These are phyloP conservation scores for Dryobotodes eremita DNA, from an alignment of 2,888 invertebrate species.

Conservation along the genomic window DNA sequence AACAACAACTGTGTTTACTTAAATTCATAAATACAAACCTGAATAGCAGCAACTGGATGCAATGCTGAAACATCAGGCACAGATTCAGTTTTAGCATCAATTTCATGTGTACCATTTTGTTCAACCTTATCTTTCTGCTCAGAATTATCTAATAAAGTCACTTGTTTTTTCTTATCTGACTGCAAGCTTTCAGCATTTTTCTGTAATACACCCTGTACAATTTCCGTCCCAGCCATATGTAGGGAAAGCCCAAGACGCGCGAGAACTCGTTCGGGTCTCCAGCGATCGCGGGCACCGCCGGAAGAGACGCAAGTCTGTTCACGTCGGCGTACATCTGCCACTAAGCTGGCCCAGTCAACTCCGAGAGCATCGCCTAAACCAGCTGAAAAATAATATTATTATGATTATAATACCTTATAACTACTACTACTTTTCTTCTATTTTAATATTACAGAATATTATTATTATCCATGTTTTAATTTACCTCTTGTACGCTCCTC, in stretches of 20 bases:
- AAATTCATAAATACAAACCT: slow-evolving; percentile 73
- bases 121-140: slow-evolving; percentile 71
- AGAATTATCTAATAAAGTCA: slow-evolving; percentile 65
- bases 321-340: slow-evolving; percentile 93
- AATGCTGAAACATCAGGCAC: slow-evolving; percentile 78
- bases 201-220: slow-evolving; percentile 82
- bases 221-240: slow-evolving; percentile 93
- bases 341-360: slow-evolving; percentile 98
- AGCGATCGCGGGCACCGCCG: slow-evolving; percentile 93
- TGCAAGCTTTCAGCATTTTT: slow-evolving; percentile 79
- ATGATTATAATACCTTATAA: no score
- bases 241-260: slow-evolving; percentile 95
- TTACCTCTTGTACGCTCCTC: slow-evolving; percentile 93
- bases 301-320: slow-evolving; percentile 87
- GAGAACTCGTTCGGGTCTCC: slow-evolving; percentile 95
- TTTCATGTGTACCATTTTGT: slow-evolving; percentile 79
- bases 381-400: slow-evolving; percentile 74
- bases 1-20: neutral
- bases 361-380: slow-evolving; percentile 97
- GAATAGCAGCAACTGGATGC: slow-evolving; percentile 91
- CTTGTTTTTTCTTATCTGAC: slow-evolving; percentile 70
- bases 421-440: neutral
- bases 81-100: slow-evolving; percentile 70
- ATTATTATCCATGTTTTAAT: neutral
- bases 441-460: neutral